Conservation (phyloP, 2,888 invertebrate genomes). For the Lasioglossum vierecki region DNA sequence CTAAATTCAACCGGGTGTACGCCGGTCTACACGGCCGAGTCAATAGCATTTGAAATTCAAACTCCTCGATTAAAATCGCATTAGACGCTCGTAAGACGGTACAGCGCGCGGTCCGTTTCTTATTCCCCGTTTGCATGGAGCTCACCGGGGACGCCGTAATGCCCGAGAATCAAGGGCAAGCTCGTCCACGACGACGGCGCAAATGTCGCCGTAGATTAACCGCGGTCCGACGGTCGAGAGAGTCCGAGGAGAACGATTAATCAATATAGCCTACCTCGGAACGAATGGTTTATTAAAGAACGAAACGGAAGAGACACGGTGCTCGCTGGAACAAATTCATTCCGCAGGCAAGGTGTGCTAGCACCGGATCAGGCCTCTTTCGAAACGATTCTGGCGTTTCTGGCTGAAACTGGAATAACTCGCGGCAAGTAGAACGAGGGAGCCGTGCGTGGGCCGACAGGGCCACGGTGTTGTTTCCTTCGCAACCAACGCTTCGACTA, state of each 20-base stretch:
- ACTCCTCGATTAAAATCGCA: slow-evolving; percentile 82
- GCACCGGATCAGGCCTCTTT: background rate
- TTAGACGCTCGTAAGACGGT: slow-evolving; percentile 76
- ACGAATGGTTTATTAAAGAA: background rate
- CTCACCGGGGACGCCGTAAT: slow-evolving; percentile 53
- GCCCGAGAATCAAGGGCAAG: slow-evolving; percentile 38
- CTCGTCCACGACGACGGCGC: slow-evolving; percentile 1
- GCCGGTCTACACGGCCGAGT: slow-evolving; percentile 61
- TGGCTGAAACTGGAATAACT: background rate
- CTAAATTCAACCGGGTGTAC: slow-evolving; percentile 40
- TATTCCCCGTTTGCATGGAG: slow-evolving; percentile 47
- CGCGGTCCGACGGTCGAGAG: background rate
- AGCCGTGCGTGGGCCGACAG: background rate
- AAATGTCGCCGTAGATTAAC: slow-evolving; percentile 47
- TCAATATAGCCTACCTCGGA: background rate
- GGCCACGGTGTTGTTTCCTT: background rate
- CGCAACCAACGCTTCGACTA: background rate
- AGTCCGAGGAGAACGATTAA: background rate
- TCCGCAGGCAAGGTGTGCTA: background rate
- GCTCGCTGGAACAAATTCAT: background rate
- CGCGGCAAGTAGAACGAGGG: slow-evolving; percentile 24
- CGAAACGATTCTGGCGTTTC: slow-evolving; percentile 3
- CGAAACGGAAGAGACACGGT: background rate
- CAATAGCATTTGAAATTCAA: slow-evolving; percentile 82
- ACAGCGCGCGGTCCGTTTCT: slow-evolving; percentile 39